A percentile compares a stretch with the other conserved stretches of the same genome.
Conservation (phyloP, 2,888 invertebrate genomes). For the Pterostichus madidus region DNA sequence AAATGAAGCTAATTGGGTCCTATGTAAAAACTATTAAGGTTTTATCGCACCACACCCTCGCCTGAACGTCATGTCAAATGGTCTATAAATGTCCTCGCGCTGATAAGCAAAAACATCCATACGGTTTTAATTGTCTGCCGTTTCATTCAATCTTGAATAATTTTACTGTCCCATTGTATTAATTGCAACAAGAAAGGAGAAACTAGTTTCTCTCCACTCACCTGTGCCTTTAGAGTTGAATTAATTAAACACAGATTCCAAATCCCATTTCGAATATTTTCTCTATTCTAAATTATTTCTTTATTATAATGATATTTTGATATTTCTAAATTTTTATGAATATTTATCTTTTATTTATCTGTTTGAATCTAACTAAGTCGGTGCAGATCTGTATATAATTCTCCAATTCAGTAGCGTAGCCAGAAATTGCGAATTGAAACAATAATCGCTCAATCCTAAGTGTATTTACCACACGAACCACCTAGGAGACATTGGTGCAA, state of each 20-base stretch:
- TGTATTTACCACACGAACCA: no score
- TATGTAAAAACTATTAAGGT: constrained; percentile 63
- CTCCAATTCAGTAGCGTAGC: no score
- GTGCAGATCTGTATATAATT: no score
- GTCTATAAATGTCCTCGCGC: constrained; percentile 59
- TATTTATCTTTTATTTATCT: no score
- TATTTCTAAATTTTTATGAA: no score
- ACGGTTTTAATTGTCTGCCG: constrained; percentile 46
- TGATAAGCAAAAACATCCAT: constrained; percentile 61
- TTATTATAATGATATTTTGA: neutral
- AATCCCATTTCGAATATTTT: neutral
- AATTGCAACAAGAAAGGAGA: constrained; percentile 49
- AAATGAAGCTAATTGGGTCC: constrained; percentile 64
- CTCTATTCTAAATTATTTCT: neutral
- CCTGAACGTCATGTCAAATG: constrained; percentile 53
- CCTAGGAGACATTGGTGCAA: no score
- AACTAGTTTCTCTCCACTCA: constrained; percentile 17
- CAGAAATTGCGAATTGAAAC: no score
- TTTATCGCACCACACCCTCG: constrained; percentile 61
- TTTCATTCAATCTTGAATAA: constrained; percentile 41
- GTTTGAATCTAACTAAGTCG: no score
- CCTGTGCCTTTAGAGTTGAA: neutral
- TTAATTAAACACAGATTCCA: neutral
- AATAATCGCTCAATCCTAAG: no score
- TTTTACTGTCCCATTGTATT: constrained; percentile 49